Base-by-base conservation (phyloP, 2,888 invertebrate species). In the Leucania comma region DNA sequence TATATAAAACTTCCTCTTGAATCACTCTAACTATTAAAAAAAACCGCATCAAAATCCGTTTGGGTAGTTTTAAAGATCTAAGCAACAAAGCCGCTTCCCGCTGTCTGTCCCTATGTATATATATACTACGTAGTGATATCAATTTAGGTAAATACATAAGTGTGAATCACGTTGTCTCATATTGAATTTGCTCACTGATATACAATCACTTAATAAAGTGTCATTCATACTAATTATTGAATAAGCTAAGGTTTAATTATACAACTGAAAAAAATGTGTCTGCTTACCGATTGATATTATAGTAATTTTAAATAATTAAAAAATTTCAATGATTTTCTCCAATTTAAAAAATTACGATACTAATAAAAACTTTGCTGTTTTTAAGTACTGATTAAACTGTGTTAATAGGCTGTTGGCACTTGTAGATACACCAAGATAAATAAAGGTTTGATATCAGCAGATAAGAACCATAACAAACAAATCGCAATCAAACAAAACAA, bases 391-490 rank as follows among this genome's bases (percentile, higher is more conserved):
- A 59, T 75, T 80, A 68, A 68, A 77, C 46, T 63, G 54, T 68
- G 80, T 74, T 63, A 80, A 80, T 68, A 63, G 54, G 75, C 68
- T 77, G 59, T 65, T 78, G 46, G 59, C 61, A 63, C 80, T 76
- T 63, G 48, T 68, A 66, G 61, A 73, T 74, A 76, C 62, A 17
- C 29, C 24, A 38, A 72, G 73, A 22, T 80, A 80, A 80, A 74
- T 63, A 68, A 74, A 80, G 58, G 46, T 60, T 80, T 63, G 62
- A 66, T 77, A 77, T 77, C 76, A 74, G 68, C 22, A 80, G 76
- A 77, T 77, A 77, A 77, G 68, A 68, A 75, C 48, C 68, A 80
- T 22, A 77, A 77, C 80, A 77, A 80, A 78, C 64, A 80, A 64
- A 80, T 80, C 35, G 61, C 53, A 62, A 64, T 75, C 75, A 80